phyloP scores from a whole-genome alignment of 1,140 invertebrate species.

The Lysiphlebus fabarum region DNA sequence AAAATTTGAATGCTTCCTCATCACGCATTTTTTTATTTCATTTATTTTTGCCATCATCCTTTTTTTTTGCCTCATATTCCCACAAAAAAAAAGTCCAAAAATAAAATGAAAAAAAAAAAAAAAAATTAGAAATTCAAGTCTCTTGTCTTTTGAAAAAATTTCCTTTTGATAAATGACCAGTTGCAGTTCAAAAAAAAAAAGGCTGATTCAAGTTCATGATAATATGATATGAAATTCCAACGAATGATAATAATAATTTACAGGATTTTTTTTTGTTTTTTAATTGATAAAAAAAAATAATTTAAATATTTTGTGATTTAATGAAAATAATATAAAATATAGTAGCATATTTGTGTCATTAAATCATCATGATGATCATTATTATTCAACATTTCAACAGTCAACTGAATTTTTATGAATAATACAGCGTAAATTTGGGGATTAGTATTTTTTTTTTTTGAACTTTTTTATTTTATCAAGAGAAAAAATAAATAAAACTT shows the following conservation, averaged over 20 bases:
- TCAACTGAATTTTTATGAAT: not conserved
- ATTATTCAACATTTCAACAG: too few relatives aligned
- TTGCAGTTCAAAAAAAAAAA: not conserved
- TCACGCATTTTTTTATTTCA: slow-evolving; percentile 21
- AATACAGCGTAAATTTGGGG: not conserved
- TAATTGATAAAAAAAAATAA: not conserved
- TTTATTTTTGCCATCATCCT: slow-evolving; percentile 32
- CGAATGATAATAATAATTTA: not conserved
- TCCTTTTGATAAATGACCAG: slow-evolving; percentile 45
- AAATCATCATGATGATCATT: not conserved
- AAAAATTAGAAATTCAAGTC: slow-evolving; percentile 21
- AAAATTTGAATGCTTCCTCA: slow-evolving; percentile 4
- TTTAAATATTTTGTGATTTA: not conserved
- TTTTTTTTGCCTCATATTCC: slow-evolving; percentile 25
- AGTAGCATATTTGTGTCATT: not conserved
- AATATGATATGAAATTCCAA: not conserved
- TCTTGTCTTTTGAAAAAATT: slow-evolving; percentile 50
- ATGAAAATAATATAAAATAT: not conserved
- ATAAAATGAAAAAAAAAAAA: not conserved
- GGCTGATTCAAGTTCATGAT: too few relatives aligned
- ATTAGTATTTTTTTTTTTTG: too few relatives aligned
- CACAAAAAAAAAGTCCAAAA: slow-evolving; percentile 34
- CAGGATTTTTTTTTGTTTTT: not conserved
- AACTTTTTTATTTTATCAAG: too few relatives aligned
- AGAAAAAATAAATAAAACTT: too few relatives aligned